A percentile compares a stretch with the other conserved stretches of the same genome.
phyloP scores from a whole-genome alignment of 2,797 vertebrate species.

The Sebastes matsubarae region DNA sequence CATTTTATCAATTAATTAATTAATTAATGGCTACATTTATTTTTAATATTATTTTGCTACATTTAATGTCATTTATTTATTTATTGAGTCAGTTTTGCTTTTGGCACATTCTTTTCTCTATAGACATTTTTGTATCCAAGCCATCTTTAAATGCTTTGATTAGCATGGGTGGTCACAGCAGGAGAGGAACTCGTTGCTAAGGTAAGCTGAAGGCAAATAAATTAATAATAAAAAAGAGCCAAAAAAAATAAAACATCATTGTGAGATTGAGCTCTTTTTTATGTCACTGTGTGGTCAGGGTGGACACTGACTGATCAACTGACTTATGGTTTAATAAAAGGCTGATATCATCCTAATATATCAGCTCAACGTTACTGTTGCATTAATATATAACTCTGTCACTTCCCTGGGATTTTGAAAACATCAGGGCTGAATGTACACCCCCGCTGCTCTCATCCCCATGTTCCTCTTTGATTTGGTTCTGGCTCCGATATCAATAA shows the following conservation, averaged over 20 bases:
- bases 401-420: slow-evolving; percentile 54
- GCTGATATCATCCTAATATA: slow-evolving; percentile 38
- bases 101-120: too few relatives aligned
- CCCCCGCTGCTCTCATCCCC: slow-evolving; percentile 50
- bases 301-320: neutral
- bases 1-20: too few relatives aligned
- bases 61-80: too few relatives aligned
- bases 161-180: slow-evolving; percentile 19
- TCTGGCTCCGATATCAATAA: slow-evolving; percentile 65
- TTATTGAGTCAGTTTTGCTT: too few relatives aligned
- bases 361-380: slow-evolving; percentile 1
- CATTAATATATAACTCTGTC: slow-evolving; percentile 9
- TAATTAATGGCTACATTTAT: too few relatives aligned
- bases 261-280: neutral
- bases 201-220: slow-evolving; percentile 1
- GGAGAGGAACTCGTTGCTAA: neutral
- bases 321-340: slow-evolving; percentile 23
- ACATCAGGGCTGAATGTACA: slow-evolving; percentile 31
- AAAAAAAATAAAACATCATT: slow-evolving; percentile 22
- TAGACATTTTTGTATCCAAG: neutral
- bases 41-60: too few relatives aligned
- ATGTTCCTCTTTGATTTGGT: slow-evolving; percentile 65
- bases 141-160: slow-evolving; percentile 4
- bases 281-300: neutral
- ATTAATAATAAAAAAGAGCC: slow-evolving; percentile 13